Percentiles rank a stretch among this genome's conserved stretches.
phyloP scores from a whole-genome alignment of 2,113 vertebrate genomes.

The Setophaga petechia region DNA sequence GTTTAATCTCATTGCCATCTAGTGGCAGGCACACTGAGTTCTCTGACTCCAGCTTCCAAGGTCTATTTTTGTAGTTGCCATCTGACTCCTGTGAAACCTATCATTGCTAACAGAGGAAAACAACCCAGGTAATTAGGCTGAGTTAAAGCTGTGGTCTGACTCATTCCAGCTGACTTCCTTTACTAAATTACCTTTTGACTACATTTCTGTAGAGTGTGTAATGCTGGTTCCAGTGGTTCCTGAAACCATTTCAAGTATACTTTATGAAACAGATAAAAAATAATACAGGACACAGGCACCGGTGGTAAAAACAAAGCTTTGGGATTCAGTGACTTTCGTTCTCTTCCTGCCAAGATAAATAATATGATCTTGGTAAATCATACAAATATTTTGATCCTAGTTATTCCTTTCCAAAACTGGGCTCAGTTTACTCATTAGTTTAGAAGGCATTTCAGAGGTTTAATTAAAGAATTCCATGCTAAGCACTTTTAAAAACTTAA shows the following conservation, averaged over 20 bases:
- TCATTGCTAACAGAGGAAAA: conserved; percentile 28
- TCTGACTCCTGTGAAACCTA: conserved; percentile 15
- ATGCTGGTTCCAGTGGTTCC: conserved; percentile 16
- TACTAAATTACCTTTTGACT: conserved; percentile 46
- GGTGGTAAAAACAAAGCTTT: not conserved
- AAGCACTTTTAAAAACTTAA: not conserved
- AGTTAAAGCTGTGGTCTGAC: conserved; percentile 31
- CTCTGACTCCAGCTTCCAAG: not conserved
- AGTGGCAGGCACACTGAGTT: not conserved
- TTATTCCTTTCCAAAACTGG: not conserved
- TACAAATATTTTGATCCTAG: not conserved
- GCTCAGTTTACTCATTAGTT: not conserved
- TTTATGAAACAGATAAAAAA: conserved; percentile 19
- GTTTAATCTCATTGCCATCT: conserved; percentile 28
- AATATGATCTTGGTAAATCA: not conserved
- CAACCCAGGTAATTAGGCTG: conserved; percentile 34
- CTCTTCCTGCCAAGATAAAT: not conserved
- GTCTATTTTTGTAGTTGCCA: not conserved
- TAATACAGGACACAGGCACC: not conserved
- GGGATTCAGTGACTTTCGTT: not conserved
- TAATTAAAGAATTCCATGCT: not conserved
- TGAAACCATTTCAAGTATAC: not conserved
- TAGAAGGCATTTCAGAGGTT: not conserved
- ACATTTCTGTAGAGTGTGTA: conserved; percentile 14
- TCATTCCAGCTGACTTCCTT: conserved; percentile 55